Evolutionary conservation across 2,888 invertebrate genomes (phyloP), one percentile per base, ranked within the genome.

Genomic region (Tolmerus cingulatus): DNA sequence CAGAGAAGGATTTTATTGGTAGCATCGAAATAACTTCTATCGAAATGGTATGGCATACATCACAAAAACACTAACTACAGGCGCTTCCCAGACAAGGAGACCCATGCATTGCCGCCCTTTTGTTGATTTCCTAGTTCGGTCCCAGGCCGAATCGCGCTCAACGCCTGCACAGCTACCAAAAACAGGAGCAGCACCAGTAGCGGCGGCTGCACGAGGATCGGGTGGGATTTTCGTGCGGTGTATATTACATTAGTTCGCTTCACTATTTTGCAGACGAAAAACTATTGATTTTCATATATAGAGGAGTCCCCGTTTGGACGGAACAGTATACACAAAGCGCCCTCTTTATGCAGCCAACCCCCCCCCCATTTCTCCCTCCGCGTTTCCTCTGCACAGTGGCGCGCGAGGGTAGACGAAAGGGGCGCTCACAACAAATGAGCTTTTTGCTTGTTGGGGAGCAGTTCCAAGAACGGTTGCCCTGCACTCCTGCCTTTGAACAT

Each of bases 251-350:
- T 76, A 76, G 76, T 76, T 76, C 40, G 40, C 76, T 40, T 19
- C 76, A 40, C 37, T 76, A 76, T 76, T 34, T 40, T 37, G 76
- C 37, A 76, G 76, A 66, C 66, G 66, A 40, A 76, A 76, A 76
- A 76, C 76, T 76, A 76, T 76, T 19, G 76, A 76, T 76, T 76
- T 76, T 37, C 76, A 76, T 76, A 76, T 76, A 76, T 76, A 76
- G 51, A 51, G 8, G 37, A 76, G 76, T 37, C 27, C 76, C 37
- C 27, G 76, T 66, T 66, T 27, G 66, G 66, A 66, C 66, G 66
- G 66, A 66, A 27, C 12, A 2, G 66, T 66, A 23, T 66, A 66
- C 66, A 66, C 66, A 66, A 9, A 66, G 66, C 19, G 23, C 9
- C 23, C 23, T n/a, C 23, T 66, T 23, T 66, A 66, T 66, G 23